Evolutionary conservation across 2,797 vertebrate species (phyloP).

Genomic region (Phataginus tetradactyla): DNA sequence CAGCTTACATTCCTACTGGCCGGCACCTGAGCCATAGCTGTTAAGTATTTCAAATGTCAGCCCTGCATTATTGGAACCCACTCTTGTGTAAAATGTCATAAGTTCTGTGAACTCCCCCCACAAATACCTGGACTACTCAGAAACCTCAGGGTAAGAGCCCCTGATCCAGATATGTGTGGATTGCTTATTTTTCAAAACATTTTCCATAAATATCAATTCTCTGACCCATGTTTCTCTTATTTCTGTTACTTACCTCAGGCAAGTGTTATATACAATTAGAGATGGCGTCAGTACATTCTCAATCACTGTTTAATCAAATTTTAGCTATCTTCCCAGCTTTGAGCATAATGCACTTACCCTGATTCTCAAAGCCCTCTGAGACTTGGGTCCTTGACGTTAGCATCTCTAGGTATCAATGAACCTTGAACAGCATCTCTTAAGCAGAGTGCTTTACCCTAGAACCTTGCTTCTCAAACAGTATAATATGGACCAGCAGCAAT

Average conservation of each 20-base stretch:
- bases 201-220: slow-evolving; percentile 34
- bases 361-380: slow-evolving; percentile 19
- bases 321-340: slow-evolving; percentile 40
- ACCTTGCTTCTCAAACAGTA: neutral
- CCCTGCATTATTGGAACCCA: neutral
- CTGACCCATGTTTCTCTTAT: neutral
- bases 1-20: neutral
- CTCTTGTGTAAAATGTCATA: neutral
- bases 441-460: neutral
- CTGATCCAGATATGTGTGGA: neutral
- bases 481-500: neutral
- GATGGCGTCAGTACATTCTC: neutral
- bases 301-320: slow-evolving; percentile 49
- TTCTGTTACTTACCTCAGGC: slow-evolving; percentile 33
- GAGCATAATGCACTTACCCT: slow-evolving; percentile 1
- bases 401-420: neutral
- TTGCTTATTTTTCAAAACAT: neutral
- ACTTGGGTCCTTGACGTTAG: neutral
- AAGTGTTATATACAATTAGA: slow-evolving; percentile 24
- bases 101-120: neutral
- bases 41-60: slow-evolving; percentile 3
- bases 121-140: neutral
- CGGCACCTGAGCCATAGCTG: neutral
- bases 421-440: neutral
- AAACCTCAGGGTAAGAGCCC: neutral